Base-by-base conservation (phyloP, 2,797 vertebrate species). In the Sus cebifrons region DNA sequence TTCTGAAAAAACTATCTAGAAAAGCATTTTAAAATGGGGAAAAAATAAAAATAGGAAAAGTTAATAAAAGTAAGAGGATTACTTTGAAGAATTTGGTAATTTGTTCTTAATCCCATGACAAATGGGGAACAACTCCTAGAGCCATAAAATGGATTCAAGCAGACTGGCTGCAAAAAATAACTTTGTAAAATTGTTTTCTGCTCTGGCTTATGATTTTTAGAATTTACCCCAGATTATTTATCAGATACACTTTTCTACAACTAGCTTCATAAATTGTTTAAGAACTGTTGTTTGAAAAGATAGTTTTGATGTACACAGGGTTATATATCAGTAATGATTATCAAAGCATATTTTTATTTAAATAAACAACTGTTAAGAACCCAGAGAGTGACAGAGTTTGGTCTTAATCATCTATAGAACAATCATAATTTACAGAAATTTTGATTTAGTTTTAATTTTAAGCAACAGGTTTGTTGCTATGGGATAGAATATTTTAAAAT, bases 391-490 rank as follows among this genome's bases (percentile, higher is more conserved):
- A 62, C 12, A 88, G 13, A 56, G 8, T 81, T 92, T 91, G 49
- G 29, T 58, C 20, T 71, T 89, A 65, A 21, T 65, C 18, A 83
- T 54, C 5, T 32, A 0, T 44, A 86, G 92, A 58, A n/a, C 27
- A 79, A 64, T 64, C 75, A 78, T 18, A 70, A 36, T 78, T 81
- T 91, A 68, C 0, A 94, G 40, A 82, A 96, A 52, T 12, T 62
- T 40, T 56, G 18, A 85, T 58, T 83, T 91, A 64, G 60, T 60
- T 93, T 94, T 91, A 14, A 78, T 70, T 88, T 82, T 65, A 94
- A 67, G 5, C 49, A 81, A 65, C 52, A 74, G 5, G 11, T 89
- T 94, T 88, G 15, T 83, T 52, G 65, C 54, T 70, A 93, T 49
- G 25, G 9, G 92, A 25, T 10, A 78, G 17, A 92, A 52, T 70